Base-by-base conservation (phyloP, 2,113 vertebrate species). In the Brachirus orientalis region DNA sequence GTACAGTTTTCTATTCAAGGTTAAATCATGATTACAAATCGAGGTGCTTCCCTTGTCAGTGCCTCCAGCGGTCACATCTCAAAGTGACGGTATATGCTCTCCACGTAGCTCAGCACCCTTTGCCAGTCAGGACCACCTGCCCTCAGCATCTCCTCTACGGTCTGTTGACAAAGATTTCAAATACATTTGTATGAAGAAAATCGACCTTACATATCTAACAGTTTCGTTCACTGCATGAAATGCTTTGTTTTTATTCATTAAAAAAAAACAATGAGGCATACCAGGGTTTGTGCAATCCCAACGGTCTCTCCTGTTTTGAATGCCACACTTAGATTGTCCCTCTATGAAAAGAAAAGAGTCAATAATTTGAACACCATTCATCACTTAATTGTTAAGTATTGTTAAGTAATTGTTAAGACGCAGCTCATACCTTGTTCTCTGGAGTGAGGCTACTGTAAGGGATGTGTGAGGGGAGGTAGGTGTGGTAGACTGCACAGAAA, bases 91-190 rank as follows among this genome's bases (percentile, higher is more conserved):
- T 94, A 95, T 64, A 95, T 91, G 68, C 82, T 91, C 84, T 95
- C 93, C 66, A 94, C 91, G 13, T 95, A 94, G 68, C 83, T 89
- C 88, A 95, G 86, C 56, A 95, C 93, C 61, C 91, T 81, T 65
- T 95, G 94, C 94, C 94, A 95, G 72, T 95, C 93, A 5, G 94
- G 94, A 41, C 93, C 93, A 6, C 92, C 93, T 0, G 46, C 48
- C 22, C 88, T 84, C 55, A 94, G 84, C 92, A 95, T 94, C 84
- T 95, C 92, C 40, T 94, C 94, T 10, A 88, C 65, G 0, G 90
- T 93, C 94, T 95, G 83, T 45, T 18, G 44, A 65, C n/a, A 69
- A 50, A 72, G n/a, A 40, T 10, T 48, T 44, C n/a, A 17, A 43
- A 4, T 5, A 41, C 1, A 14, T 57, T 48, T 4, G 59, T 7